Conservation (phyloP, 2,888 invertebrate species). For the Leptogaster cylindrica region DNA sequence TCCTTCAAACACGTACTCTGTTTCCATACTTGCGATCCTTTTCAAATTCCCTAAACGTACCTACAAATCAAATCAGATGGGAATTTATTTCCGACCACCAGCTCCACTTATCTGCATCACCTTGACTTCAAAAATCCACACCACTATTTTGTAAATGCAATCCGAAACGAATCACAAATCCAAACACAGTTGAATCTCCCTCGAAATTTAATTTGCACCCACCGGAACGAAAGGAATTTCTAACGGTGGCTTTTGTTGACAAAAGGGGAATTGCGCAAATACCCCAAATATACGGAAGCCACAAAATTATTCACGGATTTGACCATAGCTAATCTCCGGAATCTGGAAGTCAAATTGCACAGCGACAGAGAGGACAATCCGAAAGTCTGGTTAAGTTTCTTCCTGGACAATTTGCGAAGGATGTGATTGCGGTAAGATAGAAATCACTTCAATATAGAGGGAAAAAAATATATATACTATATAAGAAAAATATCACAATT, state of each 20-base stretch:
- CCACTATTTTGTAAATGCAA: not conserved
- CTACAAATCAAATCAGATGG: too few relatives aligned
- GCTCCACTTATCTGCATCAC: too few relatives aligned
- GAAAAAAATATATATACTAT: too few relatives aligned
- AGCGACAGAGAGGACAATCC: not conserved
- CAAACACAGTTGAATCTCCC: conserved; percentile 11
- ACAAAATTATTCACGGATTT: conserved; percentile 24
- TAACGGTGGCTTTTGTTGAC: conserved; percentile 12
- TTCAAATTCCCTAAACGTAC: too few relatives aligned
- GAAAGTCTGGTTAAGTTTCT: not conserved
- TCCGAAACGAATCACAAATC: conserved; percentile 21
- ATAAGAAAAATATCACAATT: conserved; percentile 35
- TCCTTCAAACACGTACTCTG: too few relatives aligned
- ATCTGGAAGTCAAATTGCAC: conserved; percentile 6
- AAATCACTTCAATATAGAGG: conserved; percentile 16
- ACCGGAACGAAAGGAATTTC: conserved; percentile 36
- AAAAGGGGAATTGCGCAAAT: conserved; percentile 3
- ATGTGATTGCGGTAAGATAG: conserved; percentile 5
- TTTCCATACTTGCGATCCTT: too few relatives aligned
- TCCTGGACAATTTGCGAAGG: not conserved
- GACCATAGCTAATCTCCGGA: conserved; percentile 19
- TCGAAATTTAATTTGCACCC: conserved; percentile 39
- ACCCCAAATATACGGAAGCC: conserved; percentile 14
- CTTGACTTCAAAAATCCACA: too few relatives aligned
- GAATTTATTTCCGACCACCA: too few relatives aligned